Conservation (phyloP, 2,797 vertebrate species). For the Galago senegalensis region DNA sequence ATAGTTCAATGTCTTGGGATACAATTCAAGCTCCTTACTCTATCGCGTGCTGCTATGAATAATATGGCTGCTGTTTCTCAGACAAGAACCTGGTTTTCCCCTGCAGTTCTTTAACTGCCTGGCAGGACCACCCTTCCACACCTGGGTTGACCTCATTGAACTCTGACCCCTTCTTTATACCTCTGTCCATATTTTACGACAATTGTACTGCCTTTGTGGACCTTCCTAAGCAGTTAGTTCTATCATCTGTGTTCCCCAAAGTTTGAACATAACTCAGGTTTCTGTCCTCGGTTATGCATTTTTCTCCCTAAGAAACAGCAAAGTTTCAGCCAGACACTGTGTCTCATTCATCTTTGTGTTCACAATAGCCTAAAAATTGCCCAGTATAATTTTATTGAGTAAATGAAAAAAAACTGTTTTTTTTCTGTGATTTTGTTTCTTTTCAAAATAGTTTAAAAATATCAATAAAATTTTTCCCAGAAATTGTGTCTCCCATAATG, state of each 20-base stretch:
- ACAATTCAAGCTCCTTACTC: neutral
- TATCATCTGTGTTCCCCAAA: neutral
- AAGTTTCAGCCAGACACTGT: neutral
- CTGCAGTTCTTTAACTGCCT: neutral
- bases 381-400: neutral
- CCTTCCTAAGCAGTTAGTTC: constrained; percentile 11
- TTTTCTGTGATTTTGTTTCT: neutral
- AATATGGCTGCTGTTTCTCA: neutral
- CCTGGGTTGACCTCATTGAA: neutral
- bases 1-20: neutral
- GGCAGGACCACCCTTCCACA: neutral
- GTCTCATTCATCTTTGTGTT: neutral
- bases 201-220: constrained; percentile 10
- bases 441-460: constrained; percentile 21
- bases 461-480: neutral
- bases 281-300: neutral
- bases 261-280: neutral
- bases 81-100: neutral
- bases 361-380: neutral
- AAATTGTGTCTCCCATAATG: neutral
- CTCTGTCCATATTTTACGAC: neutral
- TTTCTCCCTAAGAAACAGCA: neutral
- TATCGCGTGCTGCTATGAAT: neutral
- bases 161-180: neutral
- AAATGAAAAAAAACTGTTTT: neutral